Evolutionary conservation across 2,888 invertebrate species (phyloP).

Genomic region (Beris chalybata): DNA sequence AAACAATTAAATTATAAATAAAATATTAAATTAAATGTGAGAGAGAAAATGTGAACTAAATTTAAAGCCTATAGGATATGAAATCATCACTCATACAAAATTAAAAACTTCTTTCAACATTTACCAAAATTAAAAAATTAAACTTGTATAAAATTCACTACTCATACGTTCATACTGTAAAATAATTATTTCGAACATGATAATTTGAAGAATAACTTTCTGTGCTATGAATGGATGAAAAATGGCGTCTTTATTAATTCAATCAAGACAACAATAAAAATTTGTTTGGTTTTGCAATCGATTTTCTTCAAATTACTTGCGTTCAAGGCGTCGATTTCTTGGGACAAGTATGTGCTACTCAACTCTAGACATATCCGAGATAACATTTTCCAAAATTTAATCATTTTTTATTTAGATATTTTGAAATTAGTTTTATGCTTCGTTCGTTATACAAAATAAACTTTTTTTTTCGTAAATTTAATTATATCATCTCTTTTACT

Average conservation of each 20-base stretch:
- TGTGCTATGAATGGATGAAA: no score
- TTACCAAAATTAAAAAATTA: no score
- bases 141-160: no score
- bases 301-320: no score
- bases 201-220: no score
- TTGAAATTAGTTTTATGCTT: slow-evolving; percentile 29
- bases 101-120: no score
- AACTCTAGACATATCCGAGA: slow-evolving; percentile 36
- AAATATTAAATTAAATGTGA: neutral
- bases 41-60: neutral
- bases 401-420: slow-evolving; percentile 40
- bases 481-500: neutral
- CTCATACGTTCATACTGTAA: no score
- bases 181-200: no score
- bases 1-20: slow-evolving; percentile 8
- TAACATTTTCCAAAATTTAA: slow-evolving; percentile 40
- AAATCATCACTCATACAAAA: no score
- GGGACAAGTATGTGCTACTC: slow-evolving; percentile 48
- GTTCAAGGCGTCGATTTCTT: slow-evolving; percentile 56
- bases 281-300: no score
- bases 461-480: slow-evolving; percentile 22
- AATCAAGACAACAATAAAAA: no score
- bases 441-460: slow-evolving; percentile 32
- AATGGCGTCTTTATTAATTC: no score
- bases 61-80: neutral